Evolutionary conservation across 2,888 invertebrate genomes (phyloP).

Genomic region (Sialis fuliginosa): DNA sequence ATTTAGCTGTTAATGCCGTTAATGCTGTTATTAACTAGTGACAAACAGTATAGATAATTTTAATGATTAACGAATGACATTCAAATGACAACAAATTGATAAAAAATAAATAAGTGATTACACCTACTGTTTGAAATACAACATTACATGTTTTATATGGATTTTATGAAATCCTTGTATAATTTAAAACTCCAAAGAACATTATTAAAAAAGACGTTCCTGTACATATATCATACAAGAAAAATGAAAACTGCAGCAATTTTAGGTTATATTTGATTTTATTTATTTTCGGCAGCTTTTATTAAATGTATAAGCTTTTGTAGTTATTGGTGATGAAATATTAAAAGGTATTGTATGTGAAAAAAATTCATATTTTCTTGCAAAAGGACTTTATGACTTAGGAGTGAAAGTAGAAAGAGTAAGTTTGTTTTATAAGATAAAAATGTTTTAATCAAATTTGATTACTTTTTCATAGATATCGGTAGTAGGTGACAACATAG

Average conservation of each 20-base stretch:
- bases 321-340: constrained; percentile 63
- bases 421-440: constrained; percentile 9
- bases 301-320: constrained; percentile 9
- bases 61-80: too few relatives aligned
- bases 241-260: constrained; percentile 6
- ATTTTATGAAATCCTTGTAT: too few relatives aligned
- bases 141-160: too few relatives aligned
- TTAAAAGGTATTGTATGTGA: constrained; percentile 51
- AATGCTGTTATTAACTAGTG: too few relatives aligned
- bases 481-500: constrained; percentile 44
- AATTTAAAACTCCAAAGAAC: too few relatives aligned
- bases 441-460: constrained; percentile 5
- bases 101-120: too few relatives aligned
- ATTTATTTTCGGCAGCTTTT: not conserved
- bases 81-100: too few relatives aligned
- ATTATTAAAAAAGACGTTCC: too few relatives aligned
- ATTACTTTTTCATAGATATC: constrained; percentile 31
- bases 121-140: too few relatives aligned
- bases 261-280: constrained; percentile 4
- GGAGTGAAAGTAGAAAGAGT: constrained; percentile 44
- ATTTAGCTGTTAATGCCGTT: too few relatives aligned
- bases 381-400: constrained; percentile 36
- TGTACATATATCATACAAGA: not conserved
- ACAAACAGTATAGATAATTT: too few relatives aligned
- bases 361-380: constrained; percentile 46